A percentile compares a stretch with the other conserved stretches of the same genome.
These are phyloP conservation scores for Mycteria americana DNA, from an alignment of 2,797 vertebrate species.

Conservation along the genomic window DNA sequence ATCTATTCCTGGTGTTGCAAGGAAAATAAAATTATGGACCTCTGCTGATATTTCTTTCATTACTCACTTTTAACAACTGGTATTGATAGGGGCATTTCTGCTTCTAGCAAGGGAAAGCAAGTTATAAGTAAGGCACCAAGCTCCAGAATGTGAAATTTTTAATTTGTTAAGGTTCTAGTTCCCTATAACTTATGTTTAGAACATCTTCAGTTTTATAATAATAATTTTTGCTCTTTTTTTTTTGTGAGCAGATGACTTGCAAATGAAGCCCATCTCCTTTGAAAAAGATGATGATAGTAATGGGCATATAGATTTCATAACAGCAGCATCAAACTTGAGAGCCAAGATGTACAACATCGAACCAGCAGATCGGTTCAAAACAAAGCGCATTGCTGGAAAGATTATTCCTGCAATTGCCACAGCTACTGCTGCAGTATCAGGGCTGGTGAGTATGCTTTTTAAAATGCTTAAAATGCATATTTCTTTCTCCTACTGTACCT, in stretches of 20 bases:
- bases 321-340: conserved; percentile 89
- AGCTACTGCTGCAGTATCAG: conserved; percentile 94
- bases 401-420: conserved; percentile 99
- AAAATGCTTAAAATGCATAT: not conserved
- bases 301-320: conserved; percentile 93
- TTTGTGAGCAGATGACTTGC: conserved; percentile 79
- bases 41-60: not conserved
- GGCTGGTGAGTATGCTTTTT: conserved; percentile 82
- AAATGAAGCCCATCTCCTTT: conserved; percentile 86
- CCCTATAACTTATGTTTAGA: not conserved
- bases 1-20: not conserved
- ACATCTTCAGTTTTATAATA: not conserved
- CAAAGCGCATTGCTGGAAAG: conserved; percentile 96
- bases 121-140: not conserved
- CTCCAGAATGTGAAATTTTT: not conserved
- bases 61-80: not conserved
- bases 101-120: not conserved
- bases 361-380: conserved; percentile 92
- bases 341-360: conserved; percentile 95
- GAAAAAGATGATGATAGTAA: conserved; percentile 95
- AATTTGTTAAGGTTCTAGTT: not conserved
- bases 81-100: not conserved
- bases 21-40: not conserved
- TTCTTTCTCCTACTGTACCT: not conserved
- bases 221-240: not conserved